These are phyloP conservation scores for Onychomys arenicola DNA, from an alignment of 2,797 vertebrate genomes.

Conservation along the genomic window DNA sequence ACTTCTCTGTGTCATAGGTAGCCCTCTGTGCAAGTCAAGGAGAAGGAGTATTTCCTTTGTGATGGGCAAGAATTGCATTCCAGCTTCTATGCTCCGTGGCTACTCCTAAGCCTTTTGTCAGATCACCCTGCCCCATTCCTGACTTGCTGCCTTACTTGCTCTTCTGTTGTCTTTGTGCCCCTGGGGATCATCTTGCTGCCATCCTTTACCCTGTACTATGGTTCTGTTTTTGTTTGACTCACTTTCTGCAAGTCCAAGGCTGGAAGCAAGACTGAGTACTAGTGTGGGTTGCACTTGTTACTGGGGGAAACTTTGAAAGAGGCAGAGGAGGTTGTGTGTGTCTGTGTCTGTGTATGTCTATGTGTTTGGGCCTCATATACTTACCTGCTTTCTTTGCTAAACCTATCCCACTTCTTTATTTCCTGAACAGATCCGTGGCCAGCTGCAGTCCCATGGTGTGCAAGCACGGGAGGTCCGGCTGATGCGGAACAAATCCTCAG, in stretches of 20 bases:
- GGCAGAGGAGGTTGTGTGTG: background rate
- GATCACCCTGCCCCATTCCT: background rate
- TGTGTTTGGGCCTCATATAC: background rate
- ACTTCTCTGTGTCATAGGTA: background rate
- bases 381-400: constrained; percentile 55
- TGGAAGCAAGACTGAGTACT: constrained; percentile 45
- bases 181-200: constrained; percentile 17
- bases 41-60: background rate
- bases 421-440: constrained; percentile 90
- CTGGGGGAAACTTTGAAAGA: constrained; percentile 16
- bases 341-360: background rate
- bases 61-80: background rate
- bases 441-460: constrained; percentile 93
- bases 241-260: constrained; percentile 61
- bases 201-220: constrained; percentile 39
- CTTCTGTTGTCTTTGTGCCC: background rate
- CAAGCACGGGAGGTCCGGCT: constrained; percentile 94
- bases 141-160: constrained; percentile 50
- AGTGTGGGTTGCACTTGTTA: background rate
- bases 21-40: background rate
- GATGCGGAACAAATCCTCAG: constrained; percentile 97
- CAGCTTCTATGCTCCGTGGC: constrained; percentile 18
- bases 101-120: constrained; percentile 4
- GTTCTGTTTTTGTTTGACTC: constrained; percentile 53
- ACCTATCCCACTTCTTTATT: constrained; percentile 62